Evolutionary conservation across 2,888 invertebrate genomes (phyloP).

Genomic region (Biston stratarius): DNA sequence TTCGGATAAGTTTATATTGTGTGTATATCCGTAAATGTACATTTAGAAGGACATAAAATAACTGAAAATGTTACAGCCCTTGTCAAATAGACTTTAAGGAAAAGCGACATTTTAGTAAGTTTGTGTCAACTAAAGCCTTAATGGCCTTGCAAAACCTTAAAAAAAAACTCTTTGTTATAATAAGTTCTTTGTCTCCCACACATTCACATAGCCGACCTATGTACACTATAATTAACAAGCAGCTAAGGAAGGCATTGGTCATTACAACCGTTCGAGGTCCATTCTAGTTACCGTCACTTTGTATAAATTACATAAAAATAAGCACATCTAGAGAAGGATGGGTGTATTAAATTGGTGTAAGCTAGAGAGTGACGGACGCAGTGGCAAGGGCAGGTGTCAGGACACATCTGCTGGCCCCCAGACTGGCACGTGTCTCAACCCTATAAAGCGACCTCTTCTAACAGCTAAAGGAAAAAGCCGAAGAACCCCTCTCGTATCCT

Average conservation of each 20-base stretch:
- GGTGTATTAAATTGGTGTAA: conserved; percentile 59
- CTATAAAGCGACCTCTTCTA: conserved; percentile 74
- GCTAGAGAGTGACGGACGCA: conserved; percentile 74
- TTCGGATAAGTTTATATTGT: too few species aligned
- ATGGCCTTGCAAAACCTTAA: neutral
- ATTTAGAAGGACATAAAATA: too few species aligned
- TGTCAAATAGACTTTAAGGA: too few species aligned
- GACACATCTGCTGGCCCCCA: conserved; percentile 79
- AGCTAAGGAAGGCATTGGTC: conserved; percentile 66
- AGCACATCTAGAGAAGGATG: conserved; percentile 75
- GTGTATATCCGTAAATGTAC: too few species aligned
- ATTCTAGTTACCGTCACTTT: conserved; percentile 84
- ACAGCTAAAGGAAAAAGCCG: conserved; percentile 68
- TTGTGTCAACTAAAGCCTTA: neutral
- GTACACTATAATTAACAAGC: conserved; percentile 64
- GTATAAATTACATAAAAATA: conserved; percentile 86
- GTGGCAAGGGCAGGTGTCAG: conserved; percentile 84
- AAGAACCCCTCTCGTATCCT: conserved; percentile 65
- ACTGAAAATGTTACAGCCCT: too few species aligned
- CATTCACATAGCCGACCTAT: conserved; percentile 6
- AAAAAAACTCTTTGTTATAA: neutral
- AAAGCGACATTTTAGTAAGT: too few species aligned
- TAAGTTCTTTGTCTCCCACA: conserved; percentile 23
- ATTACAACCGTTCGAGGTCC: conserved; percentile 80
- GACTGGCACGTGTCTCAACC: conserved; percentile 82